Evolutionary conservation across 2,888 invertebrate genomes (phyloP), one percentile per base, ranked within the genome.

Genomic region (Epinotia demarniana): DNA sequence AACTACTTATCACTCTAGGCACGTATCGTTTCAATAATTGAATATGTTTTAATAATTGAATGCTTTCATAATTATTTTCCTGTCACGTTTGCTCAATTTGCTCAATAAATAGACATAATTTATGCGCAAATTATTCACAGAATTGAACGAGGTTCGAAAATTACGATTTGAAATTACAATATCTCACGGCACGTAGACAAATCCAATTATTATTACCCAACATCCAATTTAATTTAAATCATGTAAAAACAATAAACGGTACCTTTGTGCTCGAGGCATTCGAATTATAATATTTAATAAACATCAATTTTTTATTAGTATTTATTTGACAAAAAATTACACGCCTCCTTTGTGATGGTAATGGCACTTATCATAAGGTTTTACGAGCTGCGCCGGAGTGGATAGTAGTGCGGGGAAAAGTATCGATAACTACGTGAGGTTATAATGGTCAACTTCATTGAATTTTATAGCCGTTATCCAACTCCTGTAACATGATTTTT

Each of bases 311-410:
- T 92, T 93, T 93, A 92, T 92, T 93, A 90, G 84, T 92, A 93
- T 93, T 94, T 93, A 94, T 94, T 92, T 93, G 93, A 94, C 93
- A 93, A 93, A 93, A 92, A 94, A 93, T 93, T 92, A 93, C 90
- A 91, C 89, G 92, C 89, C 88, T 90, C 92, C 87, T 92, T 94
- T 94, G 93, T 92, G 92, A 92, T 93, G 89, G 90, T 92, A 92
- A 93, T 93, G 90, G 91, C 81, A 85, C 86, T 90, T 92, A 92
- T 92, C 93, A 86, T 89, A 90, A 91, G 85, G 86, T 92, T 93
- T 93, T 93, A 93, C 84, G 93, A 89, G 84, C 85, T 81, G 78
- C 83, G 85, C 81, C 83, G 81, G 82, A 81, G 82, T 81, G 82
- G 80, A 77, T 77, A 60, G 73, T 87, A 89, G 89, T 83, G 91